Percentiles rank a stretch among this genome's conserved stretches.
These are phyloP conservation scores for Hemitrygon akajei DNA, from an alignment of 2,797 vertebrate genomes.

Conservation along the genomic window DNA sequence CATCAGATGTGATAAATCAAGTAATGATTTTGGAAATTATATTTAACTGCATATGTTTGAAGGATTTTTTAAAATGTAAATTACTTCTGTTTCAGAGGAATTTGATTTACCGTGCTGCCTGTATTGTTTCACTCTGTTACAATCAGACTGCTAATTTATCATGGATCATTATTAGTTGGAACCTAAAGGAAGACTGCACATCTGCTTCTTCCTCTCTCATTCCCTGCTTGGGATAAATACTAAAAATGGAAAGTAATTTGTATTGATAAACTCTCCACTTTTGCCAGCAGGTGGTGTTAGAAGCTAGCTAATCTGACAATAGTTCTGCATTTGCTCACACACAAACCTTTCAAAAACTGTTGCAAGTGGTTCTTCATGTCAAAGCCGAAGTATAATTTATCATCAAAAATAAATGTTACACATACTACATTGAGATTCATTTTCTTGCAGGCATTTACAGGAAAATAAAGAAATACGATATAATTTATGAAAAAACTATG, in stretches of 20 bases:
- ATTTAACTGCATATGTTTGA: not conserved
- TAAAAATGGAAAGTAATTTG: not conserved
- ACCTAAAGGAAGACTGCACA: not conserved
- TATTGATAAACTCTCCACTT: not conserved
- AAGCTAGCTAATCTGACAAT: not conserved
- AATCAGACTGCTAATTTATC: not conserved
- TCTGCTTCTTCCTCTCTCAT: not conserved
- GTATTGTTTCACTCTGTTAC: not conserved
- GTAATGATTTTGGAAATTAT: not conserved
- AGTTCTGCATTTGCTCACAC: not conserved
- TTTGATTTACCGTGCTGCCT: not conserved
- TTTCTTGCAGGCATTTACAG: no score
- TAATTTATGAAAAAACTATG: no score
- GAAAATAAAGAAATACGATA: no score
- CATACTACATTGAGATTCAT: no score
- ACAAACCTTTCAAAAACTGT: not conserved
- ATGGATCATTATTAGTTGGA: not conserved
- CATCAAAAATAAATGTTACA: no score
- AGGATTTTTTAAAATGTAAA: not conserved
- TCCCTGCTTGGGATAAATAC: not conserved
- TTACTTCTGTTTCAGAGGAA: not conserved
- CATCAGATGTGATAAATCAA: not conserved
- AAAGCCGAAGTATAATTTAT: no score
- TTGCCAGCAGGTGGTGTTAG: not conserved
- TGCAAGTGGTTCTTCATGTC: no score